phyloP scores from a whole-genome alignment of 2,797 vertebrate species.

The Phrynocephalus forsythii region DNA sequence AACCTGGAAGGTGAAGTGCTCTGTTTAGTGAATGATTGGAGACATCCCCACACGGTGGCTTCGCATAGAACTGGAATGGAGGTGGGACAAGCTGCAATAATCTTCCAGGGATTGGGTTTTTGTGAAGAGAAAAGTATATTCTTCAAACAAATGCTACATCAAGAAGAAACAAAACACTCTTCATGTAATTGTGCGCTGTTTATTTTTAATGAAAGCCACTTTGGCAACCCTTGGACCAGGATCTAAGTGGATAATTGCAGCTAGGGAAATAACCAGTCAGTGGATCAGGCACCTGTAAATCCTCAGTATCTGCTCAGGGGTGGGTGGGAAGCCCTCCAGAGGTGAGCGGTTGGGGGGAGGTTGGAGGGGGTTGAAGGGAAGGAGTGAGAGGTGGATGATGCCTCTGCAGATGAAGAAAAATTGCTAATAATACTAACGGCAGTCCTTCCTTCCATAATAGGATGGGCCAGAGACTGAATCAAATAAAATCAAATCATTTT shows the following conservation, averaged over 20 bases:
- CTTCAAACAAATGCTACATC: background rate
- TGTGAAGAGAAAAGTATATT: background rate
- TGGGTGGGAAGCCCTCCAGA: no score
- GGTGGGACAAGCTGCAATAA: background rate
- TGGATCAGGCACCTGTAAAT: no score
- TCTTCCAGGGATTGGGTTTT: background rate
- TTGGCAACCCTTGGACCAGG: background rate
- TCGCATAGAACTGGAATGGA: background rate
- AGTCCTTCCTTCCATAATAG: background rate
- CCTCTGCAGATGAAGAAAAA: no score
- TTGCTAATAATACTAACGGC: no score
- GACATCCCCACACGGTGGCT: accelerated
- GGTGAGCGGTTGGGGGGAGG: no score
- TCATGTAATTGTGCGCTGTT: background rate
- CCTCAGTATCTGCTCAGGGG: no score
- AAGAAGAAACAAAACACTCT: background rate
- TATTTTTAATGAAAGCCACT: background rate
- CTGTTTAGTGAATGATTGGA: background rate
- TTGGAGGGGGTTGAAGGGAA: no score
- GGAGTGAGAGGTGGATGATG: no score
- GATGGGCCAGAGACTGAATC: background rate
- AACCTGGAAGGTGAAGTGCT: background rate
- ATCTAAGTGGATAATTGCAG: no score
- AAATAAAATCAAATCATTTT: background rate
- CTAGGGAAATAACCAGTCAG: no score